These are phyloP conservation scores for Leptodactylus fuscus DNA, from an alignment of 2,113 vertebrate genomes.

Conservation along the genomic window DNA sequence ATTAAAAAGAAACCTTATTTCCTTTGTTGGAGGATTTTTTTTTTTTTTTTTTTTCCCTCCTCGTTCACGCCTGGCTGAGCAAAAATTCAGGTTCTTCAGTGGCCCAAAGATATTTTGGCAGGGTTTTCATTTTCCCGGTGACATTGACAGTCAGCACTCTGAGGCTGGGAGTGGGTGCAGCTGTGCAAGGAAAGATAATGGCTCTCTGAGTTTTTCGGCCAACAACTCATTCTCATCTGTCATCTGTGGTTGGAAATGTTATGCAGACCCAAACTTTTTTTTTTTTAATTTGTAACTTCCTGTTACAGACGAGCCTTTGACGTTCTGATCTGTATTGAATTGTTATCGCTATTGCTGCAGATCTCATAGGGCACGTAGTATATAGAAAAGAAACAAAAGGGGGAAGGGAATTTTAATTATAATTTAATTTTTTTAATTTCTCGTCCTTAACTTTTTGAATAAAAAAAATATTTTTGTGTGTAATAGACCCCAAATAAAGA, in stretches of 20 bases:
- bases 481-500: no score
- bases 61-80: slow-evolving; percentile 66
- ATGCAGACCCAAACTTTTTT: slow-evolving; percentile 62
- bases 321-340: background rate
- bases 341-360: no score
- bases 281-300: slow-evolving; percentile 23
- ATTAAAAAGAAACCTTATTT: slow-evolving; percentile 9
- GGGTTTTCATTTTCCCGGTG: slow-evolving; percentile 51
- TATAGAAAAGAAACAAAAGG: no score
- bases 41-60: background rate
- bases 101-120: slow-evolving; percentile 63
- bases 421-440: no score
- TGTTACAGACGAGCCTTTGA: slow-evolving; percentile 30
- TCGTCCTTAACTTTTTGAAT: no score
- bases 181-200: slow-evolving; percentile 71
- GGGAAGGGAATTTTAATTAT: no score
- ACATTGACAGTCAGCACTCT: slow-evolving; percentile 60
- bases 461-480: no score
- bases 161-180: slow-evolving; percentile 62
- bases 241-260: slow-evolving; percentile 67
- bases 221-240: slow-evolving; percentile 70
- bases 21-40: background rate
- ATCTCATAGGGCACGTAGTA: no score
- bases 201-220: slow-evolving; percentile 69
- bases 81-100: slow-evolving; percentile 67